Evolutionary conservation across 2,113 vertebrate genomes (phyloP).

Genomic region (Urocitellus parryii): DNA sequence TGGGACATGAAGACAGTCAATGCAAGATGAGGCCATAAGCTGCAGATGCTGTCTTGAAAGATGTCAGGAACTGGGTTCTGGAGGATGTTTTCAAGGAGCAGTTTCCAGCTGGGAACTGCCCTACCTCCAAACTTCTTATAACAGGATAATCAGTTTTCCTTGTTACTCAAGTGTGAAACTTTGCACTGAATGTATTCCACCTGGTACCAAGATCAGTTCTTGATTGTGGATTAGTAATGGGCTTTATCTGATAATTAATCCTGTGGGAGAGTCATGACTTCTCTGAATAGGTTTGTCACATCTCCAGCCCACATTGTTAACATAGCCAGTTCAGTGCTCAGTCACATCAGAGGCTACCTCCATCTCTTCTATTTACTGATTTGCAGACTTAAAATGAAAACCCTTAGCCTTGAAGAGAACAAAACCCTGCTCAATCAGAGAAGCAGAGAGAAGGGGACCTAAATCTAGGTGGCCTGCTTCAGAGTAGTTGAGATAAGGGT

Average conservation of each 20-base stretch:
- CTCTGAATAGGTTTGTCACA: background rate
- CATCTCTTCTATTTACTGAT: background rate
- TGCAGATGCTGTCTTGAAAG: background rate
- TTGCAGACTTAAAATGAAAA: background rate
- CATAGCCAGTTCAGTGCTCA: background rate
- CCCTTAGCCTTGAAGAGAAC: background rate
- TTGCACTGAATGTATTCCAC: background rate
- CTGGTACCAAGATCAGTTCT: background rate
- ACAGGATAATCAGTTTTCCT: background rate
- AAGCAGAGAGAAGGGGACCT: background rate
- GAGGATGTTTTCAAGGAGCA: background rate
- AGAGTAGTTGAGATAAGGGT: background rate
- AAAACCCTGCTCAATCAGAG: background rate
- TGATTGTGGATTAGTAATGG: constrained; percentile 3
- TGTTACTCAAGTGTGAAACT: background rate
- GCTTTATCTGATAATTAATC: background rate
- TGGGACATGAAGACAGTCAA: background rate
- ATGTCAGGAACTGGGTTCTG: background rate
- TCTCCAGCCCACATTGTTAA: background rate
- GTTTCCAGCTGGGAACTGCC: background rate
- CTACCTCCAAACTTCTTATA: background rate
- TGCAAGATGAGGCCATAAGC: background rate
- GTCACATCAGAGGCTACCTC: background rate
- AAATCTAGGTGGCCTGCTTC: background rate
- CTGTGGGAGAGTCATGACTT: background rate